Base-by-base conservation (phyloP, 2,888 invertebrate species). In the Pegoplata infirma region DNA sequence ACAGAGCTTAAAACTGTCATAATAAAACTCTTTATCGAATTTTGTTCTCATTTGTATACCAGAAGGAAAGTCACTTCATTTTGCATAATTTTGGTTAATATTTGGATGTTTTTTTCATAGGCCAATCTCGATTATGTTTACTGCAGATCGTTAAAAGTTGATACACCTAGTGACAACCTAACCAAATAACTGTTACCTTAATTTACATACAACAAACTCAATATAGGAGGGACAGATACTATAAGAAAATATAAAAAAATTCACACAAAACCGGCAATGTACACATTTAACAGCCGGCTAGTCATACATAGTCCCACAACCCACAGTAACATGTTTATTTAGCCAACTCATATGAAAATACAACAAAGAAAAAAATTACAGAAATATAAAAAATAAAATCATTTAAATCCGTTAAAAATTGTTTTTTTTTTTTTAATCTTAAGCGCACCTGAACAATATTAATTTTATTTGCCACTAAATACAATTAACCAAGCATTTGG, bases 241-340 rank as follows among this genome's bases (percentile, higher is more conserved):
- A n/a, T n/a, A n/a, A n/a, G 32, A 74, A 46, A 47, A 63, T 55
- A 5, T 47, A 21, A 47, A 69, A 74, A 55, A 59, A 8, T 78
- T 78, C 78, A 55, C 69, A 78, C 55, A 53, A 71, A 78, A 78
- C 74, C 69, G 74, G 64, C 68, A 71, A 51, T 73, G 53, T 28
- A 61, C 59, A 56, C 14, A 63, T 36, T n/a, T 8, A 32, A 55
- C 53, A 56, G 59, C 58, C 73, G 51, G 67, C 58, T 58, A 72
- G 17, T 66, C 64, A 32, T 21, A n/a, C 46, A n/a, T 14, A 53
- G n/a, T n/a, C 36, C 64, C 16, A 16, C 44, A 67, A 55, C 59
- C 61, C 61, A 75, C 61, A 68, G 56, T 49, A 32, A 68, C 49
- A n/a, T 32, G 28, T 49, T 40, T 67, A 14, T 55, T 55, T 47